Percentiles rank a stretch among this genome's conserved stretches.
Evolutionary conservation across 1,140 invertebrate species (phyloP).

Genomic region (Lysiphlebus fabarum): DNA sequence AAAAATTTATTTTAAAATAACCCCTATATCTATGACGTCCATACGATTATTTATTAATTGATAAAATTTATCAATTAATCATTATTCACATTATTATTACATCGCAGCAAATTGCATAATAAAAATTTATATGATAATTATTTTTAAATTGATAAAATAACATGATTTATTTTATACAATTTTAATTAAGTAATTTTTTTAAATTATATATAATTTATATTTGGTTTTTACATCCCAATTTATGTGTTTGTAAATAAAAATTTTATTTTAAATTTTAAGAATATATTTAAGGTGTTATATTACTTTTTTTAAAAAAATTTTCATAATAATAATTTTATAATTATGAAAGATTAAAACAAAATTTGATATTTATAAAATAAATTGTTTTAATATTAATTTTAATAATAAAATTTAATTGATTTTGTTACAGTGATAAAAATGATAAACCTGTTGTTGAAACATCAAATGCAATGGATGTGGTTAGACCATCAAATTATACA

Average conservation of each 20-base stretch:
- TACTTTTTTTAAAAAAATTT: not conserved
- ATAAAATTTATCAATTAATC: not conserved
- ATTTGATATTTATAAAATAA: too few relatives aligned
- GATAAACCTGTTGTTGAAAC: conserved; percentile 10
- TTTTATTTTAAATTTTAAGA: not conserved
- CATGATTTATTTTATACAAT: too few relatives aligned
- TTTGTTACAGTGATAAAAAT: conserved; percentile 27
- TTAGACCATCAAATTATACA: conserved; percentile 50
- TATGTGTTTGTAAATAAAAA: not conserved
- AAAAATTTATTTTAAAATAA: too few relatives aligned
- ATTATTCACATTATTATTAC: not conserved
- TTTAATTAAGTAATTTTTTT: too few relatives aligned
- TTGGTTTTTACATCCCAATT: too few relatives aligned
- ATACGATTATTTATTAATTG: conserved; percentile 3
- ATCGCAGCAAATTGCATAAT: conserved; percentile 22
- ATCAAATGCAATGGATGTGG: conserved; percentile 45
- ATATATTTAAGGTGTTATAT: not conserved
- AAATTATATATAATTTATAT: too few relatives aligned
- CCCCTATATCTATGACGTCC: too few relatives aligned
- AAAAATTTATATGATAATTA: too few relatives aligned
- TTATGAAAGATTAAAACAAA: too few relatives aligned
- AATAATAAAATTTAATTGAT: conserved; percentile 16
- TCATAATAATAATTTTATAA: too few relatives aligned
- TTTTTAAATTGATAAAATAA: too few relatives aligned
- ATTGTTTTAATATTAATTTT: not conserved